phyloP scores from a whole-genome alignment of 2,888 invertebrate genomes.

The Ophion ventricosus region DNA sequence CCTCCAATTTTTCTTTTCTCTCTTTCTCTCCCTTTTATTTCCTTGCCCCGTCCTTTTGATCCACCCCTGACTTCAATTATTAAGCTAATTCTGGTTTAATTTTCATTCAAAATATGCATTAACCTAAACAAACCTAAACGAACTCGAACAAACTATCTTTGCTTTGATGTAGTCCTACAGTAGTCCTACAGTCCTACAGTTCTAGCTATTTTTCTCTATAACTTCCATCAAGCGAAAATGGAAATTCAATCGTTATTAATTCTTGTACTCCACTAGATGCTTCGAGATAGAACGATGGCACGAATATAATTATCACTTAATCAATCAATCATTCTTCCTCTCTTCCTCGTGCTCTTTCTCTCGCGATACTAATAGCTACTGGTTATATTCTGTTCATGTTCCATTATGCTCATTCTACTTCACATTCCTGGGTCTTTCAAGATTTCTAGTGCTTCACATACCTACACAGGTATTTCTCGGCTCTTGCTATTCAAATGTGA shows the following conservation, averaged over 20 bases:
- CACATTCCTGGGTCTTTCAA: neutral
- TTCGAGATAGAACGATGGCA: no score
- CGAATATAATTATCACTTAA: neutral
- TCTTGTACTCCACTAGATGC: no score
- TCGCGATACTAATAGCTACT: neutral
- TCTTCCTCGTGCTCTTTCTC: neutral
- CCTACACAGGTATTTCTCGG: neutral
- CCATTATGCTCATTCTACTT: neutral
- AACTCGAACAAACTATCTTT: no score
- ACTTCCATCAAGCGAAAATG: neutral
- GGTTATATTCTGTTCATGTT: neutral
- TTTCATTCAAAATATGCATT: neutral
- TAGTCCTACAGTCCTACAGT: neutral
- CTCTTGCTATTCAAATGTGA: neutral
- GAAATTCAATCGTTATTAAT: neutral
- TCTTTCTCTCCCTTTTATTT: neutral
- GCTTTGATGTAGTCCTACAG: no score
- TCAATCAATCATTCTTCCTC: neutral
- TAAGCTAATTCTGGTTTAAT: neutral
- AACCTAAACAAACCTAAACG: no score
- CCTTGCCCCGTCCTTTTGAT: neutral
- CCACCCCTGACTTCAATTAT: neutral
- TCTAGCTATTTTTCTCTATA: neutral
- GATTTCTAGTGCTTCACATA: neutral
- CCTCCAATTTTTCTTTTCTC: slow-evolving; percentile 10